Conservation (phyloP, 1,140 invertebrate genomes). For the Leptonema lineaticorne region DNA sequence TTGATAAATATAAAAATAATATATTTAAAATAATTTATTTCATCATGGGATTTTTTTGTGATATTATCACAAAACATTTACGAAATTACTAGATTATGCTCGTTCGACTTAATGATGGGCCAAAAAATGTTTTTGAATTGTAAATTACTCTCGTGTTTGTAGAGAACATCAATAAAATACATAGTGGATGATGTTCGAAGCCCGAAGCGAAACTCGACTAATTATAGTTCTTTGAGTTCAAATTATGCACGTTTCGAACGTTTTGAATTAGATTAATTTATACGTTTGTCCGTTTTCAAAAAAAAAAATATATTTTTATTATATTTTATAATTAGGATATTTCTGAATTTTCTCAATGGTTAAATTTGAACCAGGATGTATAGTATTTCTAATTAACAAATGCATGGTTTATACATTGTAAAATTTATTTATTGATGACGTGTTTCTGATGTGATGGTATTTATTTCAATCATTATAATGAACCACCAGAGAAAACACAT, state of each 20-base stretch:
- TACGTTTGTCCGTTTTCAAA: not conserved
- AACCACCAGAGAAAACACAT: not conserved
- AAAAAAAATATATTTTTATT: not conserved
- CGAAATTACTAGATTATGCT: too few species aligned
- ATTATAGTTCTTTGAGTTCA: not conserved
- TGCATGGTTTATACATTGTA: not conserved
- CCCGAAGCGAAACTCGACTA: not conserved
- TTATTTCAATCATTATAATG: not conserved
- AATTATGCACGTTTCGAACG: not conserved
- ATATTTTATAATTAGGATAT: not conserved
- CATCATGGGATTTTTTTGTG: too few species aligned
- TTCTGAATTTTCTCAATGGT: not conserved
- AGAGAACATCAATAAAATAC: too few species aligned
- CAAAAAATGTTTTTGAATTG: too few species aligned
- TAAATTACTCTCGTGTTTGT: too few species aligned
- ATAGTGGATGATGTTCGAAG: not conserved
- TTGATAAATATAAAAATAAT: too few species aligned
- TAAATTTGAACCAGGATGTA: not conserved
- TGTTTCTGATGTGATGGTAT: not conserved
- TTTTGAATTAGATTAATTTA: not conserved
- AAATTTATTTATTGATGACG: slow-evolving; percentile 1
- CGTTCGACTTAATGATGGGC: too few species aligned
- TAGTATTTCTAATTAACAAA: not conserved
- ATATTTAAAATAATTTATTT: too few species aligned
- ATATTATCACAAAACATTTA: too few species aligned